These are phyloP conservation scores for Pheucticus melanocephalus DNA, from an alignment of 2,113 vertebrate species.

Conservation along the genomic window DNA sequence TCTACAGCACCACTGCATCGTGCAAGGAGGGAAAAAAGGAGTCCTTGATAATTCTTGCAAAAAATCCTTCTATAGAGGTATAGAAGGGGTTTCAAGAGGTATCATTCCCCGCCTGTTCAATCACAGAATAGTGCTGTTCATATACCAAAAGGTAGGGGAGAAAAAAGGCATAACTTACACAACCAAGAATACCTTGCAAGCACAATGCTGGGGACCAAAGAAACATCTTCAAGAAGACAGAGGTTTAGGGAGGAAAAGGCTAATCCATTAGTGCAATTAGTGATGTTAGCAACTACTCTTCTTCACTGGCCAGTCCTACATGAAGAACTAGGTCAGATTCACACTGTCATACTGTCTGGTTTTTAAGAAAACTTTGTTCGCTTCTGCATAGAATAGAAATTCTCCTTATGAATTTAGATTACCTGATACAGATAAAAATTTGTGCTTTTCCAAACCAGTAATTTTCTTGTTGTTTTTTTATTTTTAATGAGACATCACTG, in stretches of 20 bases:
- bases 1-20: not conserved
- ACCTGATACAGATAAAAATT: not conserved
- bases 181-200: not conserved
- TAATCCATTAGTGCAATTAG: not conserved
- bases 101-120: not conserved
- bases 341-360: not conserved
- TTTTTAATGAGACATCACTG: not conserved
- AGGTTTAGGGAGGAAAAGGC: not conserved
- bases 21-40: not conserved
- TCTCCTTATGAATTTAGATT: not conserved
- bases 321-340: not conserved
- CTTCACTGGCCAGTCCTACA: not conserved
- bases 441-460: not conserved
- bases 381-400: not conserved
- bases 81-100: not conserved
- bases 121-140: not conserved
- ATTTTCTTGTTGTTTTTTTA: not conserved
- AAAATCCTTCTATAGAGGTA: not conserved
- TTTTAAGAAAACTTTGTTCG: not conserved
- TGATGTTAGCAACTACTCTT: not conserved
- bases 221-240: not conserved
- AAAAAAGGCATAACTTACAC: accelerated
- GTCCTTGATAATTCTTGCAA: not conserved
- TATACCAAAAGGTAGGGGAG: not conserved
- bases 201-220: not conserved